A percentile compares a stretch with the other conserved stretches of the same genome.
Conservation (phyloP, 2,797 vertebrate species). For the Hozukius guyotensis region DNA sequence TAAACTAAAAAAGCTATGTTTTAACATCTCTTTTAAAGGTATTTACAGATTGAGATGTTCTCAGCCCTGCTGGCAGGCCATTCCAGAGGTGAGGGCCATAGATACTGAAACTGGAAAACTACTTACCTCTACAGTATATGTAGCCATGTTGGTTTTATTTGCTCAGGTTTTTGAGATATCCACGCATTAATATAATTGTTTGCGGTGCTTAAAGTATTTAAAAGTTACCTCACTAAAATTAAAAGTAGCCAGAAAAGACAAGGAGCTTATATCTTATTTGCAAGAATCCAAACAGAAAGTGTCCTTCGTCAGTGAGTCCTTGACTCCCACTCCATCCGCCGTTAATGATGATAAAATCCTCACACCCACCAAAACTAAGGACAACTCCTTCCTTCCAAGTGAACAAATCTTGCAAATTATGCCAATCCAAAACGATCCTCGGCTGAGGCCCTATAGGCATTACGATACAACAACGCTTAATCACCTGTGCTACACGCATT, state of each 20-base stretch:
- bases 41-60: no score
- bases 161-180: background rate
- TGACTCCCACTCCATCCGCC: background rate
- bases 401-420: background rate
- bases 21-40: no score
- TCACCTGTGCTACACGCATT: background rate
- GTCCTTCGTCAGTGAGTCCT: background rate
- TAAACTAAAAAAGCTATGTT: no score
- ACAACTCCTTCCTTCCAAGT: background rate
- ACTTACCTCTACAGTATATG: background rate
- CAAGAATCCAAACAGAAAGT: background rate
- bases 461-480: background rate
- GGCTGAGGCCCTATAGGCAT: background rate
- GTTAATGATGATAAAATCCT: background rate
- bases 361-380: background rate
- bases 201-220: background rate
- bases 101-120: fast-evolving
- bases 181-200: background rate
- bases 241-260: background rate
- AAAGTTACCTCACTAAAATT: background rate
- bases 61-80: no score
- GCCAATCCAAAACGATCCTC: background rate
- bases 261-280: background rate
- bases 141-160: background rate
- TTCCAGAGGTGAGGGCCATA: no score